Evolutionary conservation across 2,113 vertebrate genomes (phyloP).

Genomic region (Hippocampus barbouri): DNA sequence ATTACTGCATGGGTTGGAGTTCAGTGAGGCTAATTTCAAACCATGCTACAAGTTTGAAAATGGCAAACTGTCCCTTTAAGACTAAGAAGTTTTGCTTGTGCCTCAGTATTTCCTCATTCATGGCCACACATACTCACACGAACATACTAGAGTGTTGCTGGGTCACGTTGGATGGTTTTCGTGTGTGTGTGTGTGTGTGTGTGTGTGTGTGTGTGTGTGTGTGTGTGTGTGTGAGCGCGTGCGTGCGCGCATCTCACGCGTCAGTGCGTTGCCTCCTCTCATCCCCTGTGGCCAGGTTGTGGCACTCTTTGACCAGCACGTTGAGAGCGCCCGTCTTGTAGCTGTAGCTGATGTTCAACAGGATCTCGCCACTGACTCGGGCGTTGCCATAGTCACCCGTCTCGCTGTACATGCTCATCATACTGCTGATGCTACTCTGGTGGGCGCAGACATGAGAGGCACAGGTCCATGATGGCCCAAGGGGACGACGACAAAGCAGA

Average conservation of each 20-base stretch:
- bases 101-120: no score
- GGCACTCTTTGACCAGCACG: constrained; percentile 88
- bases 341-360: constrained; percentile 87
- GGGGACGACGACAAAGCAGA: background rate
- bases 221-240: background rate
- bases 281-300: constrained; percentile 88
- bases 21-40: no score
- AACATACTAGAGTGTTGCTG: no score
- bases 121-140: no score
- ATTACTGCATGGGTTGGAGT: background rate
- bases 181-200: background rate
- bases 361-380: constrained; percentile 90
- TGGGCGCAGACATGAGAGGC: constrained; percentile 10
- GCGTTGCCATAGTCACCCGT: constrained; percentile 93
- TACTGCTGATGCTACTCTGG: constrained; percentile 94
- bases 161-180: no score
- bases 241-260: constrained; percentile 74
- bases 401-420: constrained; percentile 94
- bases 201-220: background rate
- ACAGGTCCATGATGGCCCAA: background rate
- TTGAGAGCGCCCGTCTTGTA: constrained; percentile 94
- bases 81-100: no score
- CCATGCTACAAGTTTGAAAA: no score
- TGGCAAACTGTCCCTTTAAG: no score
- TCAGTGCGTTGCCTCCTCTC: constrained; percentile 91